phyloP scores from a whole-genome alignment of 2,888 invertebrate genomes.

The Acanthopleura granulata region DNA sequence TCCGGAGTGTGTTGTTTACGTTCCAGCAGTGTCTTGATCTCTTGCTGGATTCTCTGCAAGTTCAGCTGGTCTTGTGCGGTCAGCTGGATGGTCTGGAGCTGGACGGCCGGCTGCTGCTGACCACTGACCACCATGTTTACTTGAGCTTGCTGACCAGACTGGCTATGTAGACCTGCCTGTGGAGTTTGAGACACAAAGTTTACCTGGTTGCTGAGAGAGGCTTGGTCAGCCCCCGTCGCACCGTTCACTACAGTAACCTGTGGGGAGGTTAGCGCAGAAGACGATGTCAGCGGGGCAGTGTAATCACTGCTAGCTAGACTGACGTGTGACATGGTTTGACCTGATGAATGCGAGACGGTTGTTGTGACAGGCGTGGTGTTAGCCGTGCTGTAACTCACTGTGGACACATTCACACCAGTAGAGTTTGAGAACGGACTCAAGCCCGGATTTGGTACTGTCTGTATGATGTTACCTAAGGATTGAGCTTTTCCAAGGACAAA shows the following conservation, averaged over 20 bases:
- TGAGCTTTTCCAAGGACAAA: background rate
- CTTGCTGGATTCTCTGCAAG: slow-evolving; percentile 76
- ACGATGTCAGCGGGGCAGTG: background rate
- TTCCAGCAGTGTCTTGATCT: slow-evolving; percentile 78
- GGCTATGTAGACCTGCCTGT: background rate
- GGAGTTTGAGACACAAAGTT: background rate
- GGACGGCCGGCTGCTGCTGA: slow-evolving; percentile 17
- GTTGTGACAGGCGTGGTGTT: slow-evolving; percentile 43
- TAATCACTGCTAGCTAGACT: slow-evolving; percentile 24
- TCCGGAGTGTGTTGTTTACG: slow-evolving; percentile 72
- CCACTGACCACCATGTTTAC: background rate
- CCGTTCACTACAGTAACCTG: background rate
- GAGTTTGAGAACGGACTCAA: background rate
- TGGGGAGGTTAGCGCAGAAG: background rate
- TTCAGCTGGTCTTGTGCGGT: slow-evolving; percentile 41
- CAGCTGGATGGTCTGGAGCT: slow-evolving; percentile 37
- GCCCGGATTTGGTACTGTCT: background rate
- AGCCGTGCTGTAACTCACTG: slow-evolving; percentile 25
- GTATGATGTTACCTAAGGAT: background rate
- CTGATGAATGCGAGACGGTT: slow-evolving; percentile 46
- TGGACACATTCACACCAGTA: background rate
- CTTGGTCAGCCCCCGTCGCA: background rate
- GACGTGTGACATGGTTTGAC: slow-evolving; percentile 27
- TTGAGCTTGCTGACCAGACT: background rate
- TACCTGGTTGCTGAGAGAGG: background rate